These are phyloP conservation scores for Caprella mutica DNA, from an alignment of 2,888 invertebrate species.

Conservation along the genomic window DNA sequence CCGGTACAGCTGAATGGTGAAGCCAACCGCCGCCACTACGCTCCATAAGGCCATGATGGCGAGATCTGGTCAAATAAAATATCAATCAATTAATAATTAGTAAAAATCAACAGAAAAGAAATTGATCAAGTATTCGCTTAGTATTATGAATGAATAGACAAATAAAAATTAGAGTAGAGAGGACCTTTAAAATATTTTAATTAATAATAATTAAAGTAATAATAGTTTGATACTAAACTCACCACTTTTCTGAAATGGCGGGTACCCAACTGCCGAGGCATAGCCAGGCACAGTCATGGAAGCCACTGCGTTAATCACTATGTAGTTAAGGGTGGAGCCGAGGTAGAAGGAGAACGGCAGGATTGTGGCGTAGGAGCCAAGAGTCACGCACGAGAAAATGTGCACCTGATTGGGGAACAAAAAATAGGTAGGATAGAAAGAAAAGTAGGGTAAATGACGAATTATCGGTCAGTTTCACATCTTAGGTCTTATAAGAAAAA, in stretches of 20 bases:
- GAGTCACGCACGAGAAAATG: conserved; percentile 25
- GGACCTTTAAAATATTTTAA: no score
- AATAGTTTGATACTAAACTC: no score
- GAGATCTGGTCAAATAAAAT: conserved; percentile 48
- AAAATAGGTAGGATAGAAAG: no score
- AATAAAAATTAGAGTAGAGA: no score
- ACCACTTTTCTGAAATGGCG: conserved; percentile 33
- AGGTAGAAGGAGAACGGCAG: conserved; percentile 31
- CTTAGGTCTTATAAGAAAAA: no score
- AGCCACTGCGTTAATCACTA: conserved; percentile 26
- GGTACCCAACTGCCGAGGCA: conserved; percentile 25
- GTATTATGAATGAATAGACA: no score
- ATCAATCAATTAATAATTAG: no score
- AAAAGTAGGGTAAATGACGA: no score
- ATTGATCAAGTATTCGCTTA: no score
- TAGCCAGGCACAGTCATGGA: conserved; percentile 22
- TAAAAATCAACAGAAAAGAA: no score
- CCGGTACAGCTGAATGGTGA: conserved; percentile 48
- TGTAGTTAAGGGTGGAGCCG: conserved; percentile 30
- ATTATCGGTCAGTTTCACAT: no score
- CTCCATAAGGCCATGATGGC: conserved; percentile 49
- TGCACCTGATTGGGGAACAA: conserved; percentile 26
- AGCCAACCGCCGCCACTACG: conserved; percentile 46
- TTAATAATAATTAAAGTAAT: no score
- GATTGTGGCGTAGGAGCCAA: conserved; percentile 28